These are phyloP conservation scores for Heliopora coerulea DNA, from an alignment of 92 coral and sea anemone genomes.

Conservation along the genomic window DNA sequence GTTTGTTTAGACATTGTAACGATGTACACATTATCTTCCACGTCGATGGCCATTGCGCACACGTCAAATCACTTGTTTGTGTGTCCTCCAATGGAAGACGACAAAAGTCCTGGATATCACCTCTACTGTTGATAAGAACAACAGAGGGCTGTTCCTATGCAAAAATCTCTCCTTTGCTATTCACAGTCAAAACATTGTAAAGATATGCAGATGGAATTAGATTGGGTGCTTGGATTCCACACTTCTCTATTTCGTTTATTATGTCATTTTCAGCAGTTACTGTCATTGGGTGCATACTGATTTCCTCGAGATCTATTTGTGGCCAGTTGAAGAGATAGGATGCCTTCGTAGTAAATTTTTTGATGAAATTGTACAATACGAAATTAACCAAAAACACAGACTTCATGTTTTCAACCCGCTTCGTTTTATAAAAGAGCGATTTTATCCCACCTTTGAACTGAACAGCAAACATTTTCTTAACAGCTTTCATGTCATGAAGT, in stretches of 20 bases:
- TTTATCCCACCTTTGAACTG: slow-evolving; percentile 13
- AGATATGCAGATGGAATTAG: no score
- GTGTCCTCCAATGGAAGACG: not conserved
- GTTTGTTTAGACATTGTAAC: not conserved
- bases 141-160: not conserved
- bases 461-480: slow-evolving; percentile 20
- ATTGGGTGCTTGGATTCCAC: not conserved
- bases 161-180: slow-evolving; percentile 19
- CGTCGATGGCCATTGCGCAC: not conserved
- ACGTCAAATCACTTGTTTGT: not conserved
- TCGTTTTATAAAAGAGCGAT: slow-evolving; percentile 7
- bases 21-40: not conserved
- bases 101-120: not conserved
- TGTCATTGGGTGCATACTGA: not conserved
- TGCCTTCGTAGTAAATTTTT: not conserved
- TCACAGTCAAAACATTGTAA: not conserved
- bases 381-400: not conserved
- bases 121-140: not conserved
- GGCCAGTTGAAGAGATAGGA: not conserved
- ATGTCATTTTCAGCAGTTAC: not conserved
- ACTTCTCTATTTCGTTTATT: not conserved
- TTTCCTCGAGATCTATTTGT: not conserved
- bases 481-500: slow-evolving; percentile 9
- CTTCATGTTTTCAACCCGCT: not conserved
- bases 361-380: not conserved